Evolutionary conservation across 2,888 invertebrate species (phyloP), one percentile per base, ranked within the genome.

Genomic region (Drosophila diplacantha): DNA sequence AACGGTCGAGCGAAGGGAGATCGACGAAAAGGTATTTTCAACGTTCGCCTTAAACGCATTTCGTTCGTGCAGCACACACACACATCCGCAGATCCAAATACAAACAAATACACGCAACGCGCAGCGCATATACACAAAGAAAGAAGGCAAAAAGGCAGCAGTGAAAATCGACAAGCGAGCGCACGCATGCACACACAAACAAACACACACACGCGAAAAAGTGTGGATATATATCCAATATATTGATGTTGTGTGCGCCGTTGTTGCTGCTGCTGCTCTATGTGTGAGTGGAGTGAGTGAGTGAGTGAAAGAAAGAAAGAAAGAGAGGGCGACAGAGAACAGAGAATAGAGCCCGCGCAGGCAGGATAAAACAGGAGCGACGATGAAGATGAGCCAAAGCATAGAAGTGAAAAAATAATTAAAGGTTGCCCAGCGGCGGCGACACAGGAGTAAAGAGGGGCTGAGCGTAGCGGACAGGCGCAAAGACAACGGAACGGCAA

Each of bases 321-420:
- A 46, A 44, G 60, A 38, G 61, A 35, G 24, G 44, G 49, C 54
- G 73, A 62, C 53, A 75, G 56, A 46, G 59, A 51, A 68, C 69
- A 81, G 58, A 67, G 20, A 53, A 37, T 51, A 73, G 73, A 64
- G 74, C 62, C 75, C 83, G 75, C 78, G 81, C 81, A 78, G 81
- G 81, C 60, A 83, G 83, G 83, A 77, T 78, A 72, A 81, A 73
- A 69, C 47, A 81, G 79, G 79, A 75, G 69, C 72, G 63, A 75
- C 73, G 63, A 72, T 67, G 73, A 83, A 79, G 82, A 77, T 83
- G 84, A 73, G 71, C 61, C 62, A 83, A 81, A 83, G 83, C 75
- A 64, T 63, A 81, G 63, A 75, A 73, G 76, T 71, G 79, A 67
- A 81, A 80, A 83, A 83, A 77, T 83, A 83, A 83, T 83, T 77